These are phyloP conservation scores for Zaprionus gabonicus DNA, from an alignment of 1,140 invertebrate species.

Conservation along the genomic window DNA sequence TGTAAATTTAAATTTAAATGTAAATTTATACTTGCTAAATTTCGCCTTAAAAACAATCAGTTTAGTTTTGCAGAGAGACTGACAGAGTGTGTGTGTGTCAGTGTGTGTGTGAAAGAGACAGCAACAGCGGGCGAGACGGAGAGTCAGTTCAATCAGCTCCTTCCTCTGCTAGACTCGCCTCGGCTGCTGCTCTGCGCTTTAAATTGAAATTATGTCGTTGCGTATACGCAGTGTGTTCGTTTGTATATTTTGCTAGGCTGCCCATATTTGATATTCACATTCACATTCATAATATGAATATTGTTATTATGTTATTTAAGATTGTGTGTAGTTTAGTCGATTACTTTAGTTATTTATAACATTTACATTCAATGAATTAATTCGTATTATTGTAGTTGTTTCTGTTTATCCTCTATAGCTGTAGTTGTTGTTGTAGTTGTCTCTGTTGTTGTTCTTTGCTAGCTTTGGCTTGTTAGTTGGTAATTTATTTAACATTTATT, in stretches of 20 bases:
- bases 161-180: background rate
- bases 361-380: conserved; percentile 76
- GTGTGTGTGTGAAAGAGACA: conserved; percentile 23
- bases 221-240: conserved; percentile 59
- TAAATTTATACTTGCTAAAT: conserved; percentile 22
- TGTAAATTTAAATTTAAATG: conserved; percentile 36
- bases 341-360: conserved; percentile 79
- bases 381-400: conserved; percentile 58
- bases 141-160: background rate
- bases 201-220: conserved; percentile 51
- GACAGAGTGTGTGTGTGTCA: conserved; percentile 37
- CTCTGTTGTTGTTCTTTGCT: conserved; percentile 23
- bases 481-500: conserved; percentile 76
- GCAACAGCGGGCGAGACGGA: conserved; percentile 23
- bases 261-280: conserved; percentile 55
- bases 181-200: conserved; percentile 38
- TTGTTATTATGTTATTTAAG: conserved; percentile 33
- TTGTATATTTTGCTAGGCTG: conserved; percentile 75
- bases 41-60: conserved; percentile 76
- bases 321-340: conserved; percentile 49
- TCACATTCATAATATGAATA: conserved; percentile 17
- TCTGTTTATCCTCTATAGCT: conserved; percentile 31
- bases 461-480: conserved; percentile 40
- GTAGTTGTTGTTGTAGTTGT: conserved; percentile 1
- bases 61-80: conserved; percentile 67